A percentile compares a stretch with the other conserved stretches of the same genome.
Conservation (phyloP, 2,797 vertebrate species). For the Lophotriccus pileatus region DNA sequence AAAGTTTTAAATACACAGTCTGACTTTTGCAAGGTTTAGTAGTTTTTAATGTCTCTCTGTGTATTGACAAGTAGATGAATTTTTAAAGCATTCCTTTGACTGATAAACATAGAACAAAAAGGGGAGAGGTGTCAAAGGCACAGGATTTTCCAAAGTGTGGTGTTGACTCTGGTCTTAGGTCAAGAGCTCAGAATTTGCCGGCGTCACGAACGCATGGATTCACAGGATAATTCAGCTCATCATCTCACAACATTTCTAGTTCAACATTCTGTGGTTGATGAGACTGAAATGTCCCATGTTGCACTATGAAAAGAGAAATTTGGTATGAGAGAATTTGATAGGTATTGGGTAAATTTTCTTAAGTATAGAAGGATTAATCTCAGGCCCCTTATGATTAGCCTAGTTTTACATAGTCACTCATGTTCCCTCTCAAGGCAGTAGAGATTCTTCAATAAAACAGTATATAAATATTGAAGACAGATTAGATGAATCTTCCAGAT, state of each 20-base stretch:
- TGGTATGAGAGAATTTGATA: background rate
- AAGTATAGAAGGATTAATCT: background rate
- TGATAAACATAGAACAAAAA: background rate
- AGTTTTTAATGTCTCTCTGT: background rate
- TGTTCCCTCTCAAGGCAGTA: background rate
- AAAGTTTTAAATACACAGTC: background rate
- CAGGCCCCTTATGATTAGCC: background rate
- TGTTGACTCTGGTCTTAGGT: background rate
- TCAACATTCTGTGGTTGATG: background rate
- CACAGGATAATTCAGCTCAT: background rate
- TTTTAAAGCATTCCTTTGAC: background rate
- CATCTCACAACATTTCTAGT: background rate
- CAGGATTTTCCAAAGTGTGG: accelerated
- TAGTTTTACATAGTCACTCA: background rate
- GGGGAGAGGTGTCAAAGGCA: background rate
- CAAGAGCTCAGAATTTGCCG: background rate
- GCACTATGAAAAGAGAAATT: background rate
- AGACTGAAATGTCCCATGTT: background rate
- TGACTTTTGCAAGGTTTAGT: background rate
- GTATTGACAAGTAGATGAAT: background rate
- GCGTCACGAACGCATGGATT: background rate
- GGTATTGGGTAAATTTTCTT: background rate
- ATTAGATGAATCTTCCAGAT: background rate
- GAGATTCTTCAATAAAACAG: background rate
- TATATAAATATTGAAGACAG: background rate